phyloP scores from a whole-genome alignment of 2,113 vertebrate species.

The Nesospiza acunhae region DNA sequence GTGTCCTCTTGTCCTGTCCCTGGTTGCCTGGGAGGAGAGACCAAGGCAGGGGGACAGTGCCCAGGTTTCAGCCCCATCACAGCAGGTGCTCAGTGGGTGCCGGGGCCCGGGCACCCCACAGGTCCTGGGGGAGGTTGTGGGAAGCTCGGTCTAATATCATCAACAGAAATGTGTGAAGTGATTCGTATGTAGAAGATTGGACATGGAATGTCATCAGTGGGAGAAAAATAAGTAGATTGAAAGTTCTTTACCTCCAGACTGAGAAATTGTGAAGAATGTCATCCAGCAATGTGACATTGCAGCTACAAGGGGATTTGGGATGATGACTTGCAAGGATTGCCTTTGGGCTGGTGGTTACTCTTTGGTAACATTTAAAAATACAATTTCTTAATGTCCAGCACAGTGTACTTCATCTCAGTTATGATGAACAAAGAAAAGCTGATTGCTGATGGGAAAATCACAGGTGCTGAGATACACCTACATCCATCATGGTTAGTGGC shows the following conservation, averaged over 20 bases:
- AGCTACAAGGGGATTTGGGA: too few species aligned
- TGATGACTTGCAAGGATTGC: neutral
- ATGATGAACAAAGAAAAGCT: neutral
- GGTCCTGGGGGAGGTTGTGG: rapidly evolving
- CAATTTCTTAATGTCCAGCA: neutral
- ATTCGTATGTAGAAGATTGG: neutral
- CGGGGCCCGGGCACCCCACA: rapidly evolving
- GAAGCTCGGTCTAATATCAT: rapidly evolving
- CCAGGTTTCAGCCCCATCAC: rapidly evolving
- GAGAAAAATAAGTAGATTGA: neutral
- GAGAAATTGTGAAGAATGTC: neutral
- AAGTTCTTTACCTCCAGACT: neutral
- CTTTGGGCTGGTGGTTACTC: neutral
- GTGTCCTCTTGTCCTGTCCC: neutral
- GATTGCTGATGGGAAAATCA: neutral
- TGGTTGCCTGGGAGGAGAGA: neutral
- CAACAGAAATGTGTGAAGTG: neutral
- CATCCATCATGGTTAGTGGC: neutral
- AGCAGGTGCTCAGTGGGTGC: rapidly evolving
- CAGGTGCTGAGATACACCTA: neutral
- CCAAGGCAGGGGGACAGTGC: rapidly evolving
- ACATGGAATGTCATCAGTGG: rapidly evolving
- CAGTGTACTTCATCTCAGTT: neutral
- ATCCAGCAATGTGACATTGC: rapidly evolving
- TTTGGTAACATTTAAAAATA: neutral